Evolutionary conservation across 2,888 invertebrate genomes (phyloP).

Genomic region (Ichneumon xanthorius): DNA sequence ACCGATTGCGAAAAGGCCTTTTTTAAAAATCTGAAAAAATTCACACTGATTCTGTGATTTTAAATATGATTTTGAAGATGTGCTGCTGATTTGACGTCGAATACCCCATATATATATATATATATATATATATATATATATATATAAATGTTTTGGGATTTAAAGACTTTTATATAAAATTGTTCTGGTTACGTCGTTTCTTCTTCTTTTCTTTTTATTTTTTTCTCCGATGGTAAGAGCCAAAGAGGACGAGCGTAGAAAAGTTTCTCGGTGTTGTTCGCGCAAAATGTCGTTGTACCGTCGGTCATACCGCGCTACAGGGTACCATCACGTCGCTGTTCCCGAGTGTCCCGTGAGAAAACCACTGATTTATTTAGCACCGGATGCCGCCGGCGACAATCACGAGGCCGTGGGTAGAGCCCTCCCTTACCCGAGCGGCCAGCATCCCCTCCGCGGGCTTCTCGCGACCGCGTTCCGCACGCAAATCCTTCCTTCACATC

Average conservation of each 20-base stretch:
- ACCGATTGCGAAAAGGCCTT: no score
- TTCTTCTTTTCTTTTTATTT: background rate
- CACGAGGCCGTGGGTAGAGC: slow-evolving; percentile 31
- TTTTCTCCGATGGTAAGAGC: background rate
- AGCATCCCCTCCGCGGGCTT: background rate
- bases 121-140: no score
- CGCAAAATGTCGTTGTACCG: slow-evolving; percentile 19
- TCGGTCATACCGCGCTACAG: background rate
- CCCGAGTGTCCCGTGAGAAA: slow-evolving; percentile 68
- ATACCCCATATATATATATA: no score
- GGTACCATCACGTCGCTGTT: slow-evolving; percentile 14
- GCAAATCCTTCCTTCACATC: no score
- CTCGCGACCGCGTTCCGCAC: no score
- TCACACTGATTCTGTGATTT: no score
- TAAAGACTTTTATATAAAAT: no score
- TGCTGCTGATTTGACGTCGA: no score
- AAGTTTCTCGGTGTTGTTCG: background rate
- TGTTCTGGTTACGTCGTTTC: background rate
- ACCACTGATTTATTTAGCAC: slow-evolving; percentile 75
- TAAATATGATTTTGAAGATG: no score
- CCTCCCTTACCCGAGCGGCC: background rate
- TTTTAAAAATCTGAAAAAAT: no score
- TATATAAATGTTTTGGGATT: no score
- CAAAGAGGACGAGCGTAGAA: background rate
- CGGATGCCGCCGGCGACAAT: slow-evolving; percentile 65